Percentiles rank a stretch among this genome's conserved stretches.
Evolutionary conservation across 2,797 vertebrate genomes (phyloP).

Genomic region (Rhabdophis nuchalis): DNA sequence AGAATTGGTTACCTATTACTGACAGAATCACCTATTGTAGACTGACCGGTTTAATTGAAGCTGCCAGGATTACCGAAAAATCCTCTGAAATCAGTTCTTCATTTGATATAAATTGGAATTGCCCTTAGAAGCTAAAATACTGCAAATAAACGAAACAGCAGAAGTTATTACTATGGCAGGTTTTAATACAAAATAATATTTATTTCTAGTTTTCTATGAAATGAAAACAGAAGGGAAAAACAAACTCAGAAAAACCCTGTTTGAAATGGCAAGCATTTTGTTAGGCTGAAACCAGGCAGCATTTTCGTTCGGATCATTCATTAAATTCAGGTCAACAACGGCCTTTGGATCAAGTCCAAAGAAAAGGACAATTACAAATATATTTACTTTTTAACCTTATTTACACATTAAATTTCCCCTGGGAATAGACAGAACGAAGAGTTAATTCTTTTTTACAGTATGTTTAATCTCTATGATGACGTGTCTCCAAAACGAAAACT

Average conservation of each 20-base stretch:
- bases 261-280: constrained; percentile 73
- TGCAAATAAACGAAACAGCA: constrained; percentile 49
- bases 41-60: background rate
- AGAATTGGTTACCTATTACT: background rate
- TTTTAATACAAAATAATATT: constrained; percentile 94
- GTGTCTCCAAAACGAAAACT: constrained; percentile 61
- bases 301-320: constrained; percentile 48
- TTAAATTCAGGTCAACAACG: constrained; percentile 64
- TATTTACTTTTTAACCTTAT: constrained; percentile 76
- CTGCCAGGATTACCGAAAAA: background rate
- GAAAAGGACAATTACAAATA: constrained; percentile 78
- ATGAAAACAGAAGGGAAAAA: constrained; percentile 79
- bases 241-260: constrained; percentile 58
- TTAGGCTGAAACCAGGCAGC: constrained; percentile 75
- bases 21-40: constrained; percentile 18
- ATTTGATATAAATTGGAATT: background rate
- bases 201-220: constrained; percentile 95
- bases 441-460: constrained; percentile 67
- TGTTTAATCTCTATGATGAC: constrained; percentile 65
- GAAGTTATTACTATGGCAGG: constrained; percentile 42
- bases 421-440: constrained; percentile 63
- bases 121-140: constrained; percentile 25
- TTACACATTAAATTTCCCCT: constrained; percentile 69
- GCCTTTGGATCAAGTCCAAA: constrained; percentile 57
- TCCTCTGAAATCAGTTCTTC: background rate